phyloP scores from a whole-genome alignment of 2,797 vertebrate species.

The Carduelis carduelis region DNA sequence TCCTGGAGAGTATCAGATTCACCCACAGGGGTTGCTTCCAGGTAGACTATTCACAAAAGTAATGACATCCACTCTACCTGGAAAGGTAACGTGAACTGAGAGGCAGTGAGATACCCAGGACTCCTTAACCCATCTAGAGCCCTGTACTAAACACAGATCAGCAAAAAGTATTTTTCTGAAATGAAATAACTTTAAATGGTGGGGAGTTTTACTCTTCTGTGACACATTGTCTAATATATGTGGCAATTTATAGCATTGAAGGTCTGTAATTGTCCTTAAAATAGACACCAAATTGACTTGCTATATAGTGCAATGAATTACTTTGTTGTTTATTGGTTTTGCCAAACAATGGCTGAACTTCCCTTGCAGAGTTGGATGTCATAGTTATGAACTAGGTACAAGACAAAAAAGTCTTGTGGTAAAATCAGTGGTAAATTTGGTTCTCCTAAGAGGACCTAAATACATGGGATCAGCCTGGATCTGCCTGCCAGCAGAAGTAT shows the following conservation, averaged over 20 bases:
- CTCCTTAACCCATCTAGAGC: not conserved
- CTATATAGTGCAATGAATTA: not conserved
- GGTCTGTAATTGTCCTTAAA: not conserved
- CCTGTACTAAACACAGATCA: not conserved
- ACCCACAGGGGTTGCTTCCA: not conserved
- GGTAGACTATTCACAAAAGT: not conserved
- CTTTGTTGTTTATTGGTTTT: not conserved
- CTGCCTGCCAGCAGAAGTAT: not conserved
- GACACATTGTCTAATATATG: not conserved
- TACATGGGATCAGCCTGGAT: not conserved
- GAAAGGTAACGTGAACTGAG: rapidly evolving
- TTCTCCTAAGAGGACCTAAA: not conserved
- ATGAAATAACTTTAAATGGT: not conserved
- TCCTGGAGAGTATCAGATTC: not conserved
- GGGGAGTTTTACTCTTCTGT: rapidly evolving
- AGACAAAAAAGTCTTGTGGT: not conserved
- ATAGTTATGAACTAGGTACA: not conserved
- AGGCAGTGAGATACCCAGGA: not conserved
- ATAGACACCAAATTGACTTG: not conserved
- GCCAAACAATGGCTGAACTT: not conserved
- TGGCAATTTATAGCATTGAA: not conserved
- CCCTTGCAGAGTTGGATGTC: not conserved
- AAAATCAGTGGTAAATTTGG: not conserved
- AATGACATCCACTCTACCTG: not conserved
- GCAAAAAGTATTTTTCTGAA: not conserved